A percentile compares a stretch with the other conserved stretches of the same genome.
Evolutionary conservation across 2,797 vertebrate species (phyloP).

Genomic region (Aldrovandia affinis): DNA sequence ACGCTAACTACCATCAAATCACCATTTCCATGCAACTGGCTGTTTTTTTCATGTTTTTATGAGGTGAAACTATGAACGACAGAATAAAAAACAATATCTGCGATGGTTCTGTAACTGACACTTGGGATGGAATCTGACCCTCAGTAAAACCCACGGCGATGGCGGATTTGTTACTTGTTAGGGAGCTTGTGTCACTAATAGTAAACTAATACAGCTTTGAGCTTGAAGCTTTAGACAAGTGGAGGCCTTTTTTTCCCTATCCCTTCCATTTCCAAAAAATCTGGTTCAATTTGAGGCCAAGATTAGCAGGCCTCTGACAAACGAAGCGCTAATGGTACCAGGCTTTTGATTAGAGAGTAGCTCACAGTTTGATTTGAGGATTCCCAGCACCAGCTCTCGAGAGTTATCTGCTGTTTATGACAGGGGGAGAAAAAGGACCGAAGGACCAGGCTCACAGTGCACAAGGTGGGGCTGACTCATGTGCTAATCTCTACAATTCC

Average conservation of each 20-base stretch:
- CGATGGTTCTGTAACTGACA: not conserved
- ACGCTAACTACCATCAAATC: not conserved
- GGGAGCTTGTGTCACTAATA: not conserved
- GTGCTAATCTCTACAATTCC: slow-evolving; percentile 68
- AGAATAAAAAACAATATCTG: not conserved
- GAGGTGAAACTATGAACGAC: not conserved
- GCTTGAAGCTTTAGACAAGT: not conserved
- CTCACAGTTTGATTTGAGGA: not conserved
- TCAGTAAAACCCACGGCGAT: not conserved
- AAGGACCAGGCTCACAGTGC: slow-evolving; percentile 3
- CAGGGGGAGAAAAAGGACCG: slow-evolving; percentile 12
- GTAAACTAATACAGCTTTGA: not conserved
- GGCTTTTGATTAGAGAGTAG: not conserved
- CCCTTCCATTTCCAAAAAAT: not conserved
- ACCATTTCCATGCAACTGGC: too few relatives aligned
- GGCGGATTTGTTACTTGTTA: not conserved
- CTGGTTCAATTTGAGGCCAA: not conserved
- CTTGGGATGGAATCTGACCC: too few relatives aligned
- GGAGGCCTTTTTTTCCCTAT: not conserved
- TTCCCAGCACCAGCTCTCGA: slow-evolving; percentile 2
- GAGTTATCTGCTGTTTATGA: slow-evolving; percentile 30
- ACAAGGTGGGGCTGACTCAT: slow-evolving; percentile 51
- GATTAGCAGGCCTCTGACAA: not conserved
- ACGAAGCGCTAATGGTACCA: not conserved
- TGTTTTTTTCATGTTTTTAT: not conserved